These are phyloP conservation scores for Hystrix cristata DNA, from an alignment of 2,113 vertebrate species.

Conservation along the genomic window DNA sequence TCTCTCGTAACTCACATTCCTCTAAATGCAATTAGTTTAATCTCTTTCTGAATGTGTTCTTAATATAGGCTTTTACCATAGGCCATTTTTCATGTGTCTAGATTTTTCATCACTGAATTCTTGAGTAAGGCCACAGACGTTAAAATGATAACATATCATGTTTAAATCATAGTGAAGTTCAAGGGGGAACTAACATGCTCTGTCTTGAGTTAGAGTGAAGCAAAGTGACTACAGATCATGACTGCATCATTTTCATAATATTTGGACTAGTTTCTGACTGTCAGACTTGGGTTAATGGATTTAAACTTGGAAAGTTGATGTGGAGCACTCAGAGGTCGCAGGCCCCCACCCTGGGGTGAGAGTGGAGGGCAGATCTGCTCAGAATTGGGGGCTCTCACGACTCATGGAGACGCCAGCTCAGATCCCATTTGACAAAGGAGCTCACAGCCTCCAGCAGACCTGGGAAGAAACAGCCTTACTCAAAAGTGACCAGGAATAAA, in stretches of 20 bases:
- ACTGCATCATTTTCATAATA: slow-evolving; percentile 22
- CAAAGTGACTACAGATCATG: background rate
- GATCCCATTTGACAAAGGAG: background rate
- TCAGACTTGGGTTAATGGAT: background rate
- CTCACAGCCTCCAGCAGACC: background rate
- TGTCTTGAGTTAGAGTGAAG: slow-evolving; percentile 52
- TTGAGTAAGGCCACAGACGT: slow-evolving; percentile 73
- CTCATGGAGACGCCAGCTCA: background rate
- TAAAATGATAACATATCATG: slow-evolving; percentile 77
- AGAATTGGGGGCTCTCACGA: background rate
- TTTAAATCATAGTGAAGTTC: slow-evolving; percentile 76
- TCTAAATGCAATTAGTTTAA: slow-evolving; percentile 74
- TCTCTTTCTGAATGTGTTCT: slow-evolving; percentile 73
- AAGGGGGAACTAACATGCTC: slow-evolving; percentile 60
- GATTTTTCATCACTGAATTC: slow-evolving; percentile 76
- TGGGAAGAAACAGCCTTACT: background rate
- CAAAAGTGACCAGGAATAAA: slow-evolving; percentile 19
- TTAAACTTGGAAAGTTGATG: background rate
- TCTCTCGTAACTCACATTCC: slow-evolving; percentile 46
- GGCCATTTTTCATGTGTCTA: slow-evolving; percentile 77
- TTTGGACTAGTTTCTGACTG: slow-evolving; percentile 58
- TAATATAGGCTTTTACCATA: slow-evolving; percentile 71
- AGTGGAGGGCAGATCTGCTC: background rate
- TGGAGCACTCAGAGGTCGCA: slow-evolving; percentile 12
- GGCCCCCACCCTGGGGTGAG: fast-evolving